phyloP scores from a whole-genome alignment of 2,888 invertebrate species.

The Teleiodes luculella region DNA sequence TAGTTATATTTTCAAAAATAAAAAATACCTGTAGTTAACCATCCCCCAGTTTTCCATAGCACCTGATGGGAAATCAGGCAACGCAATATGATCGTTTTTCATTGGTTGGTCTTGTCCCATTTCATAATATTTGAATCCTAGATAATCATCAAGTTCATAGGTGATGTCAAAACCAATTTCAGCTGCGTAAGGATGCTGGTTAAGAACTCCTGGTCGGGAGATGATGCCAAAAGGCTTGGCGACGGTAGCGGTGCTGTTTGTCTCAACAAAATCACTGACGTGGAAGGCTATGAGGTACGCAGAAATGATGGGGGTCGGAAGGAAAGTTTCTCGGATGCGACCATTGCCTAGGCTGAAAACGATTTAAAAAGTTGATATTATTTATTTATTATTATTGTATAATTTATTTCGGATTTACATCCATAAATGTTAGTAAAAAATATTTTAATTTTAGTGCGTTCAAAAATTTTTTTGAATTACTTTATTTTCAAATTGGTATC shows the following conservation, averaged over 20 bases:
- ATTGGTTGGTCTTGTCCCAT: slow-evolving; percentile 75
- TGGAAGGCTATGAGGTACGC: slow-evolving; percentile 92
- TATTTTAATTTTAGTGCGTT: too few species aligned
- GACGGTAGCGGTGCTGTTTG: slow-evolving; percentile 37
- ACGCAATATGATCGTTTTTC: slow-evolving; percentile 84
- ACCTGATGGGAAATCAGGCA: slow-evolving; percentile 87
- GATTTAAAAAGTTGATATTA: not conserved
- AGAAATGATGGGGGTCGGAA: slow-evolving; percentile 83
- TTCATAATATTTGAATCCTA: slow-evolving; percentile 72
- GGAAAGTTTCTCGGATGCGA: slow-evolving; percentile 65
- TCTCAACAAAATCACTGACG: slow-evolving; percentile 84
- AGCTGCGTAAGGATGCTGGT: slow-evolving; percentile 69
- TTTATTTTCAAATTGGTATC: too few species aligned
- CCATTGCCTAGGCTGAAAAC: slow-evolving; percentile 30
- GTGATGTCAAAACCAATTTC: slow-evolving; percentile 67
- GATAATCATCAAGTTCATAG: slow-evolving; percentile 75
- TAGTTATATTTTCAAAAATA: too few species aligned
- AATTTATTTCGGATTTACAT: too few species aligned
- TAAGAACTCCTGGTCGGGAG: slow-evolving; percentile 53
- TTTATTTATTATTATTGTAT: not conserved
- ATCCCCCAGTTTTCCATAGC: slow-evolving; percentile 95
- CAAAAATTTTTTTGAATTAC: too few species aligned
- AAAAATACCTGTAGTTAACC: slow-evolving; percentile 83
- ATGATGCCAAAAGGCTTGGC: slow-evolving; percentile 59
- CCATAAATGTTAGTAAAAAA: too few species aligned